Evolutionary conservation across 2,888 invertebrate genomes (phyloP).

Genomic region (Eilema sororculum): DNA sequence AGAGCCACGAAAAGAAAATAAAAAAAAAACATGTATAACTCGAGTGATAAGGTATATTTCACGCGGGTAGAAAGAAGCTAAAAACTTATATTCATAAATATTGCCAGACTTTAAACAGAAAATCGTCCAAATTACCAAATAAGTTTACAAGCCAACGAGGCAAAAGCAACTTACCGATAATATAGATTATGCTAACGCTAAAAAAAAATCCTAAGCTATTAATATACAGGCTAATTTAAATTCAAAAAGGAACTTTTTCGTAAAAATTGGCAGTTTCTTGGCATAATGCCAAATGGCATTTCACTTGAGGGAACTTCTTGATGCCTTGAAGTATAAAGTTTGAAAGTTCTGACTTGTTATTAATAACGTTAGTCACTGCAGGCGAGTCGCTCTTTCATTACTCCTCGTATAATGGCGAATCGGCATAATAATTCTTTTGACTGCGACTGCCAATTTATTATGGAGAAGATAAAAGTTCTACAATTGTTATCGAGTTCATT

Average conservation of each 20-base stretch:
- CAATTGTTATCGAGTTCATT: not conserved
- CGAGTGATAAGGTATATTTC: not conserved
- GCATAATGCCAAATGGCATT: conserved; percentile 18
- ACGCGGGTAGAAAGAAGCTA: not conserved
- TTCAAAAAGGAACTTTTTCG: conserved; percentile 8
- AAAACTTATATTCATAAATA: too few relatives aligned
- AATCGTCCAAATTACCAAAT: not conserved
- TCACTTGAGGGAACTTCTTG: conserved; percentile 16
- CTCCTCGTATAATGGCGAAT: conserved; percentile 15
- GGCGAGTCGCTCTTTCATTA: conserved; percentile 15
- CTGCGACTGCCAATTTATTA: not conserved
- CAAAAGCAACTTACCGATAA: not conserved
- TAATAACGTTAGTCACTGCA: conserved; percentile 21
- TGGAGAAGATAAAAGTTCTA: not conserved
- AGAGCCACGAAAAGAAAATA: too few relatives aligned
- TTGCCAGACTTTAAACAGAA: not conserved
- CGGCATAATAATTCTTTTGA: conserved; percentile 20
- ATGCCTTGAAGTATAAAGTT: conserved; percentile 21
- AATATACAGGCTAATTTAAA: not conserved
- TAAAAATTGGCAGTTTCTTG: conserved; percentile 15
- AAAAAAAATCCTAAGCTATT: not conserved
- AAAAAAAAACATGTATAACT: too few relatives aligned
- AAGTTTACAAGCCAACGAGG: not conserved
- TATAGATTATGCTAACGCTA: not conserved
- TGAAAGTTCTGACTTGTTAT: conserved; percentile 22